Base-by-base conservation (phyloP, 2,888 invertebrate genomes). In the Choristoneura rosaceana region DNA sequence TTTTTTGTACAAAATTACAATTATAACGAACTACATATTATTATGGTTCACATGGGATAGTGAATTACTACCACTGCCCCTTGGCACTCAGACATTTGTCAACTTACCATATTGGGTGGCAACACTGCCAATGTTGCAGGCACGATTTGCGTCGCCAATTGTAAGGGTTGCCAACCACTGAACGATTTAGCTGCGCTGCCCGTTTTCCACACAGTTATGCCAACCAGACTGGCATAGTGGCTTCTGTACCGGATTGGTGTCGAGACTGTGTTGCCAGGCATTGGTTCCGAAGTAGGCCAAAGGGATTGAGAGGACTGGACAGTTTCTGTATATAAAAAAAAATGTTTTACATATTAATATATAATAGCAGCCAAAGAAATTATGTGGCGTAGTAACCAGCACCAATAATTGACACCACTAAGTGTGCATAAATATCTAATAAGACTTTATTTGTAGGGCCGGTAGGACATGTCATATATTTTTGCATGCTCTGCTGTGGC, bases 131-230 rank as follows among this genome's bases (percentile, higher is more conserved):
- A 94, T 0, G 97, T 97, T 0, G 98, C 97, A 0, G 98, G 98
- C 76, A 98, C 96, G n/a, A 98, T 88, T 90, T 98, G 98, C n/a
- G 98, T 98, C 12, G 98, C 96, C 71, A 98, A 94, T 73, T 98
- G 96, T 71, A 98, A 88, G 0, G 96, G 97, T 88, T 98, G 98
- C 92, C 98, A 98, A 15, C 97, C 97, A 83, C 97, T 97, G 76
- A 96, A 95, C 3, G 92, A 84, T 1, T 94, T 93, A 17, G 94
- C 92, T 76, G 95, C 94, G 74, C 90, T 90, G 71, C 95, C 95
- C 15, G 95, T 95, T 78, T 95, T 93, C 77, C 95, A 92, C 25
- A 96, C 95, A 4, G 96, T 95, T 70, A 97, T 95, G 0, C 97
- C 97, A 64, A 97, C 94, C 67, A 97, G 86, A 78, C 96, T 96